These are phyloP conservation scores for Morone chrysops DNA, from an alignment of 2,113 vertebrate genomes.

Conservation along the genomic window DNA sequence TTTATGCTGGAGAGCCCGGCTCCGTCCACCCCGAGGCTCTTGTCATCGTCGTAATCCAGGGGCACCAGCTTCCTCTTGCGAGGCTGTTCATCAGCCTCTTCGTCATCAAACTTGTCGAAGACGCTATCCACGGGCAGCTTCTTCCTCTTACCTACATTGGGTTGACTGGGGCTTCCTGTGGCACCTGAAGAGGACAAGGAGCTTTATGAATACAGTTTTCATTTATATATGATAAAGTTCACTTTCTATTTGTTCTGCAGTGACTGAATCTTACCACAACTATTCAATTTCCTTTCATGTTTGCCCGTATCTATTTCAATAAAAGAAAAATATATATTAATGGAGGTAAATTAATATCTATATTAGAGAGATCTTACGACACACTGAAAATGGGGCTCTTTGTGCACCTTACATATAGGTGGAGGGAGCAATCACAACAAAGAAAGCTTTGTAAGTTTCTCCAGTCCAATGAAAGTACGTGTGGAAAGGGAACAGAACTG, in stretches of 20 bases:
- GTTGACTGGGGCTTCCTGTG: conserved; percentile 95
- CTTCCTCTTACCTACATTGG: conserved; percentile 94
- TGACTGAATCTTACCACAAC: not conserved
- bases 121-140: conserved; percentile 97
- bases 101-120: conserved; percentile 97
- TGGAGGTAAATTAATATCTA: not conserved
- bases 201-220: not conserved
- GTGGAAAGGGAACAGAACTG: not conserved
- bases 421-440: not conserved
- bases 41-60: conserved; percentile 97
- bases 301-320: not conserved
- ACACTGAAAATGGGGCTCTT: not conserved
- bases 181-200: conserved; percentile 83
- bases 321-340: not conserved
- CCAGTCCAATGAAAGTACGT: not conserved
- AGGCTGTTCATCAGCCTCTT: conserved; percentile 95
- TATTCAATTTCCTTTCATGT: not conserved
- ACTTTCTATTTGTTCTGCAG: not conserved
- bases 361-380: no score
- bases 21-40: conserved; percentile 84
- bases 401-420: not conserved
- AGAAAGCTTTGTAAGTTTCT: not conserved
- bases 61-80: conserved; percentile 97
- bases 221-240: no score
- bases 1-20: conserved; percentile 83